A percentile compares a stretch with the other conserved stretches of the same genome.
Conservation (phyloP, 2,888 invertebrate species). For the Celastrina argiolus region DNA sequence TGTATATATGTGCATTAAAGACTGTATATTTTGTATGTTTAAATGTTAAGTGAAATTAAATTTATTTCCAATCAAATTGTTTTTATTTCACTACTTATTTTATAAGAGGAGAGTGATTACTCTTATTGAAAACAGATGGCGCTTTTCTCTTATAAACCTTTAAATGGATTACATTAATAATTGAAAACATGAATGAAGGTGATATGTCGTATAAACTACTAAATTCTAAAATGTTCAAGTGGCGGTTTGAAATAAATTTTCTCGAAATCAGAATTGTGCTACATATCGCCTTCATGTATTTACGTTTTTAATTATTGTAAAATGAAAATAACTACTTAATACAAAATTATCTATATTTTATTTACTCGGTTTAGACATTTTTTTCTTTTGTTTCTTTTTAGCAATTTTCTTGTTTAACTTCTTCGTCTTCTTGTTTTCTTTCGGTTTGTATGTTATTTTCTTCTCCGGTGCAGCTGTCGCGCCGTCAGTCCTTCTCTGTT, state of each 20-base stretch:
- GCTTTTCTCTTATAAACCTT: no score
- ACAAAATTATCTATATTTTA: constrained; percentile 25
- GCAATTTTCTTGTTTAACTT: constrained; percentile 24
- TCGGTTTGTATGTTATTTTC: constrained; percentile 27
- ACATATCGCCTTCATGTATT: no score
- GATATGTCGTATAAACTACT: no score
- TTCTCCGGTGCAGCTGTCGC: constrained; percentile 31
- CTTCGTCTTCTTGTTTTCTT: constrained; percentile 35
- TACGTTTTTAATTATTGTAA: constrained; percentile 26
- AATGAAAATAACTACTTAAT: constrained; percentile 24
- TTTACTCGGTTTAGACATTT: constrained; percentile 31
- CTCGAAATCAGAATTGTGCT: no score
- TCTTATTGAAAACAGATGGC: no score
- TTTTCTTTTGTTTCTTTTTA: constrained; percentile 32
- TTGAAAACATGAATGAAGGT: no score
- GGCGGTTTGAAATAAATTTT: no score
- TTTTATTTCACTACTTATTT: not conserved
- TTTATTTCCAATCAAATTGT: constrained; percentile 16
- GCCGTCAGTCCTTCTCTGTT: constrained; percentile 51
- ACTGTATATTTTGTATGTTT: constrained; percentile 71
- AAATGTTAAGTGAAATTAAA: constrained; percentile 18
- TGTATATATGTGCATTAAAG: constrained; percentile 54
- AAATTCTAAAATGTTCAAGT: no score
- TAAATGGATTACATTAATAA: no score
- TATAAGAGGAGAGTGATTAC: no score